These are phyloP conservation scores for Monochamus alternatus DNA, from an alignment of 2,888 invertebrate genomes.

Conservation along the genomic window DNA sequence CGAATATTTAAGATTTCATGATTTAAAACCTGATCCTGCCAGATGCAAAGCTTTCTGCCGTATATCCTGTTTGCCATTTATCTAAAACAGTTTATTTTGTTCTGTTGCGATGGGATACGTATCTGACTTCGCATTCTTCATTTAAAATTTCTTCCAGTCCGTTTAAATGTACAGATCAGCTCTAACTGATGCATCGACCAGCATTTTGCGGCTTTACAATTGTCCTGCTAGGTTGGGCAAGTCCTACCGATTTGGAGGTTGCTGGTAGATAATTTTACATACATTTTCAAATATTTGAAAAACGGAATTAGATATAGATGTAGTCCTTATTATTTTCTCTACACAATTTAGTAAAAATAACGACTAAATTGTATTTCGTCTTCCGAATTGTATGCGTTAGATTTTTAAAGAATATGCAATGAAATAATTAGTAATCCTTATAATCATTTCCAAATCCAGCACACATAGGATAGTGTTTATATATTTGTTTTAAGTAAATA, in stretches of 20 bases:
- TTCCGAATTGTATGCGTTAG: too few relatives aligned
- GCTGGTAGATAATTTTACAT: too few relatives aligned
- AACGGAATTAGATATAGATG: too few relatives aligned
- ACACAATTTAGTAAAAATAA: too few relatives aligned
- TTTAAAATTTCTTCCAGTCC: conserved; percentile 38
- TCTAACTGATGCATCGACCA: conserved; percentile 37
- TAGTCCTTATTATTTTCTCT: too few relatives aligned
- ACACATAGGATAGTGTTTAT: too few relatives aligned
- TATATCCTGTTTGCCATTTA: not conserved
- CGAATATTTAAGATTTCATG: not conserved
- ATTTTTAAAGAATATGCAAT: too few relatives aligned
- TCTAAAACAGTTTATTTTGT: conserved; percentile 7
- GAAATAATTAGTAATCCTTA: too few relatives aligned
- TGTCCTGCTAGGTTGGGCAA: not conserved
- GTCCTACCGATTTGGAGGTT: not conserved
- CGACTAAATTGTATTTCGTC: too few relatives aligned
- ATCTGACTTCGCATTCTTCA: conserved; percentile 27
- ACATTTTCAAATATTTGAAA: too few relatives aligned
- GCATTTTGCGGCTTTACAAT: conserved; percentile 38
- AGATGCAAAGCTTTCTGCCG: not conserved
- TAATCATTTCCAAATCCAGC: too few relatives aligned
- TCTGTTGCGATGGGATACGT: conserved; percentile 13
- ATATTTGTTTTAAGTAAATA: too few relatives aligned
- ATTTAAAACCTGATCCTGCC: not conserved
- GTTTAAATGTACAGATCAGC: conserved; percentile 35